These are phyloP conservation scores for Sapayoa aenigma DNA, from an alignment of 2,113 vertebrate genomes.

Conservation along the genomic window DNA sequence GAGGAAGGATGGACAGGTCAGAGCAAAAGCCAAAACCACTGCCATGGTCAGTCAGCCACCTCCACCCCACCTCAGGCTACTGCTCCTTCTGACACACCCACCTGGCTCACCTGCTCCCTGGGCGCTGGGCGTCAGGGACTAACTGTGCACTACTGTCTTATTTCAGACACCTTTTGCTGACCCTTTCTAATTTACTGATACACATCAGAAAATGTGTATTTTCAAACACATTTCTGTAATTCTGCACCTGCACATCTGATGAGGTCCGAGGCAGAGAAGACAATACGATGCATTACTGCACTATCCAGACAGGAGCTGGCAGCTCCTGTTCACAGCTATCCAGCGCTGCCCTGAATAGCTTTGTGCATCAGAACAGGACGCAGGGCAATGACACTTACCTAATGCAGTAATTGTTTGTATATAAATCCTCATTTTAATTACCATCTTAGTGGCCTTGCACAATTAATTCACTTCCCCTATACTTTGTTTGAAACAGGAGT, in stretches of 20 bases:
- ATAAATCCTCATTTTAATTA: not conserved
- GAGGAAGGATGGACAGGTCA: not conserved
- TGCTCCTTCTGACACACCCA: not conserved
- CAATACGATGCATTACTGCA: accelerated
- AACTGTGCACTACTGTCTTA: accelerated
- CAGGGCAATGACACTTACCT: not conserved
- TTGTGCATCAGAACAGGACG: not conserved
- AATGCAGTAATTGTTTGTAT: not conserved
- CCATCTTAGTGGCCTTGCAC: not conserved
- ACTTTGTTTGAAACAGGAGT: not conserved
- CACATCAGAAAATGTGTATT: not conserved
- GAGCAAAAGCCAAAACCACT: not conserved
- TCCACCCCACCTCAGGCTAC: accelerated
- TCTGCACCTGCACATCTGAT: not conserved
- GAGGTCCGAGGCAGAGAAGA: not conserved
- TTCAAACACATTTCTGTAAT: not conserved
- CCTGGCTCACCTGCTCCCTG: accelerated
- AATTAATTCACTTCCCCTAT: not conserved
- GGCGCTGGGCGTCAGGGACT: too few relatives aligned
- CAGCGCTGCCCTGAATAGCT: not conserved
- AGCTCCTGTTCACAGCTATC: not conserved
- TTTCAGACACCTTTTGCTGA: not conserved
- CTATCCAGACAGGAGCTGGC: not conserved
- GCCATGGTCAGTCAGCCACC: accelerated
- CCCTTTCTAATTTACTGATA: not conserved